These are phyloP conservation scores for Aphidius colemani DNA, from an alignment of 2,888 invertebrate genomes.

Conservation along the genomic window DNA sequence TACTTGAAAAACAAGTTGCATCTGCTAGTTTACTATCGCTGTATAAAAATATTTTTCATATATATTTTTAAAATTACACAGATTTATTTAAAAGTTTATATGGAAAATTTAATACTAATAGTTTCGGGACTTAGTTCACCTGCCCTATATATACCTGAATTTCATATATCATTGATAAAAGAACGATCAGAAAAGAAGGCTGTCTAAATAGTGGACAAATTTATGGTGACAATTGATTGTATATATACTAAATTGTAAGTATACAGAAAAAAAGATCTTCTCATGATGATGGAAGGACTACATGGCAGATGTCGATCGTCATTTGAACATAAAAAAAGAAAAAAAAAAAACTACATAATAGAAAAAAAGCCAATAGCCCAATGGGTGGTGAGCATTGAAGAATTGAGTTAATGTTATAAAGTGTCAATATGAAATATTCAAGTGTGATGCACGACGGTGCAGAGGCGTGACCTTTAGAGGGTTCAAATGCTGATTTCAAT, in stretches of 20 bases:
- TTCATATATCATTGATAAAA: neutral
- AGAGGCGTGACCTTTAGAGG: slow-evolving; percentile 45
- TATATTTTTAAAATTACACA: neutral
- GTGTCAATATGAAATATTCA: slow-evolving; percentile 55
- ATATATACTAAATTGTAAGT: slow-evolving; percentile 24
- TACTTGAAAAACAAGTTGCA: no score
- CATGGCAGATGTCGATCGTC: slow-evolving; percentile 19
- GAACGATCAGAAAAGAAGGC: slow-evolving; percentile 30
- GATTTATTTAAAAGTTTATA: slow-evolving; percentile 16
- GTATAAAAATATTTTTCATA: no score
- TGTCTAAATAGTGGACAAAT: slow-evolving; percentile 34
- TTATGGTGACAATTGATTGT: slow-evolving; percentile 28
- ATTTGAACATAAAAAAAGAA: slow-evolving; percentile 23
- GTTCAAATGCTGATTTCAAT: neutral
- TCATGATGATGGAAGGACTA: slow-evolving; percentile 28
- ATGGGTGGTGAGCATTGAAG: slow-evolving; percentile 43
- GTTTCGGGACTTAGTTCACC: slow-evolving; percentile 23
- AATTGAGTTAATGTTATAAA: slow-evolving; percentile 53
- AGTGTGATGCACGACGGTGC: slow-evolving; percentile 35
- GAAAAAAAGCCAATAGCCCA: slow-evolving; percentile 30
- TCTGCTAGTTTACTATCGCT: no score
- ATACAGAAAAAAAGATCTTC: slow-evolving; percentile 13
- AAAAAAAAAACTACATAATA: neutral
- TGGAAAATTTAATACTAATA: slow-evolving; percentile 18
- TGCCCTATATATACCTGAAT: slow-evolving; percentile 18